Conservation (phyloP, 2,888 invertebrate genomes). For the Cataglyphis cursor region DNA sequence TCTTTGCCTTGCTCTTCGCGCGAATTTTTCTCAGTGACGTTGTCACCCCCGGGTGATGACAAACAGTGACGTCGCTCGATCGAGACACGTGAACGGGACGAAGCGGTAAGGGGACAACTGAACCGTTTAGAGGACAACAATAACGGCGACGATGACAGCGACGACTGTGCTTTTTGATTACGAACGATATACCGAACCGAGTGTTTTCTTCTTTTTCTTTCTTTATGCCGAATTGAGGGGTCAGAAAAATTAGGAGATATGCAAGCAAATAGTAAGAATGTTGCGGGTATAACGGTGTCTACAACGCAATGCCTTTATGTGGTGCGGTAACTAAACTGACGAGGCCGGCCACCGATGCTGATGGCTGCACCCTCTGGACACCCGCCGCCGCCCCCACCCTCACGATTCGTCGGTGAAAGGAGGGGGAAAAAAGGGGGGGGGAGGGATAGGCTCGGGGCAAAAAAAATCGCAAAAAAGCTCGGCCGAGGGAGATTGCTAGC, state of each 20-base stretch:
- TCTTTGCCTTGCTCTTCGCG: slow-evolving; percentile 16
- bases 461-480: slow-evolving; percentile 40
- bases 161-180: slow-evolving; percentile 72
- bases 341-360: slow-evolving; percentile 76
- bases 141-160: slow-evolving; percentile 68
- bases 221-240: slow-evolving; percentile 65
- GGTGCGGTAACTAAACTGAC: slow-evolving; percentile 87
- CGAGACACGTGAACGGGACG: slow-evolving; percentile 66
- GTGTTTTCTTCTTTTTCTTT: slow-evolving; percentile 18
- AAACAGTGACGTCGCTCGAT: slow-evolving; percentile 7
- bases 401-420: slow-evolving; percentile 45
- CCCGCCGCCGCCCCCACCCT: slow-evolving; percentile 59
- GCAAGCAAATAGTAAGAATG: slow-evolving; percentile 84
- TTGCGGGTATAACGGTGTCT: slow-evolving; percentile 86
- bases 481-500: slow-evolving; percentile 40
- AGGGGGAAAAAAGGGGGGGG: not conserved
- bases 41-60: slow-evolving; percentile 8
- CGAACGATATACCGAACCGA: slow-evolving; percentile 47
- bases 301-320: slow-evolving; percentile 87
- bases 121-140: slow-evolving; percentile 53
- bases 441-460: slow-evolving; percentile 43
- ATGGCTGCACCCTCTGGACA: slow-evolving; percentile 76
- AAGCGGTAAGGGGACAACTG: slow-evolving; percentile 50
- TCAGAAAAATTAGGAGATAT: slow-evolving; percentile 75
- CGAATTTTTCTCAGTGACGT: slow-evolving; percentile 5